Base-by-base conservation (phyloP, 1,140 invertebrate genomes). In the Copidosoma floridanum region DNA sequence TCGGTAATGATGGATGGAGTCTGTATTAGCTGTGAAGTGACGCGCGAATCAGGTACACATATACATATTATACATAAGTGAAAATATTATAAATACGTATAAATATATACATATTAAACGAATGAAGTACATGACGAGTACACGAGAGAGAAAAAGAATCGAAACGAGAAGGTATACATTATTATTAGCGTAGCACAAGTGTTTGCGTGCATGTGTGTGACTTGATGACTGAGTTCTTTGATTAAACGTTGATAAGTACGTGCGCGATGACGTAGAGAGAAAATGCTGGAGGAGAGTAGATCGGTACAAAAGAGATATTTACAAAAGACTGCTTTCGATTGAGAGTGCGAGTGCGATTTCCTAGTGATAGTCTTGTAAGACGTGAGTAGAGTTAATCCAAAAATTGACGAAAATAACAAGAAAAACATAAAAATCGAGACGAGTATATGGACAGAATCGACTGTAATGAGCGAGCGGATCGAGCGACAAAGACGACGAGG, bases 241-340 rank as follows among this genome's bases (percentile, higher is more conserved):
- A n/a, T n/a, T n/a, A n/a, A n/a, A n/a, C n/a, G n/a, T n/a, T n/a
- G n/a, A n/a, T n/a, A n/a, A n/a, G n/a, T n/a, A n/a, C n/a, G n/a
- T n/a, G n/a, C n/a, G n/a, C n/a, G n/a, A n/a, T n/a, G n/a, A n/a
- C n/a, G n/a, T n/a, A n/a, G n/a, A n/a, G n/a, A n/a, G n/a, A n/a
- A n/a, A n/a, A n/a, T n/a, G n/a, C n/a, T n/a, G n/a, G n/a, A n/a
- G n/a, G n/a, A n/a, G n/a, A n/a, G n/a, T n/a, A n/a, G n/a, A n/a
- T n/a, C n/a, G n/a, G n/a, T n/a, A n/a, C n/a, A 68, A 66, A 64
- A 69, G 68, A 70, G 64, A 77, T 76, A 78, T 77, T 78, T 80
- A 75, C 78, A 78, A n/a, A 80, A 78, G 78, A 80, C 77, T 79
- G 77, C 73, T 76, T 72, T 47, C n/a, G n/a, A 52, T 5, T 23